Base-by-base conservation (phyloP, 2,113 vertebrate genomes). In the Prolemur simus region DNA sequence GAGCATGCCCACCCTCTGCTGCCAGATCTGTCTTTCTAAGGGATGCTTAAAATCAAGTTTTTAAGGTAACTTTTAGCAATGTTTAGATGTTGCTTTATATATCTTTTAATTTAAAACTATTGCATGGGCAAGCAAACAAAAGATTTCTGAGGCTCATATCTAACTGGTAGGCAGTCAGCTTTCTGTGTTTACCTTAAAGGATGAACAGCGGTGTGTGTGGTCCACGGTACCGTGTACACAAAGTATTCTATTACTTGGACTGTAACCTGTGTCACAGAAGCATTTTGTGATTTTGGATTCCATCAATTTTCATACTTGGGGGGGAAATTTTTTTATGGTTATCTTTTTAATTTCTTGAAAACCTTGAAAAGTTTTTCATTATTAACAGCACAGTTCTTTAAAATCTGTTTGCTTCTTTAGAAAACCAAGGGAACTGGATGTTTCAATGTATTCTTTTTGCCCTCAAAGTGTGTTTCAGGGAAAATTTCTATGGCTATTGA, bases 171-270 rank as follows among this genome's bases (percentile, higher is more conserved):
- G n/a, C 14, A 78, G 29, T 2, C 7, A 25, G 13, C 47, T 89
- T 20, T 37, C 29, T 23, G 0, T 14, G 12, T 74, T 45, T 71
- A 0, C 1, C 3, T 68, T 64, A 32, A 81, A 27, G 5, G 47
- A 15, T 17, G 23, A 18, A 14, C 2, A 27, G 14, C 34, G 47
- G 5, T 42, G 49, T 39, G 69, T 34, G 47, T 2, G 29, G 9
- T 20, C 29, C 8, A 5, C 7, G 17, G 2, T 2, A 8, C 8
- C 37, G 1, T 56, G 25, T 15, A 34, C 3, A 11, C 21, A 32
- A 11, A 66, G 27, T 37, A 5, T 49, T 68, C n/a, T 42, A 0
- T 39, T 58, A 34, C 52, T 78, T 42, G 20, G 12, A 4, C 17
- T 58, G 3, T 47, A 37, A 45, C 12, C 8, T 21, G 1, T 18